Evolutionary conservation across 2,888 invertebrate species (phyloP), one percentile per base, ranked within the genome.

Genomic region (Drosophila mettleri): DNA sequence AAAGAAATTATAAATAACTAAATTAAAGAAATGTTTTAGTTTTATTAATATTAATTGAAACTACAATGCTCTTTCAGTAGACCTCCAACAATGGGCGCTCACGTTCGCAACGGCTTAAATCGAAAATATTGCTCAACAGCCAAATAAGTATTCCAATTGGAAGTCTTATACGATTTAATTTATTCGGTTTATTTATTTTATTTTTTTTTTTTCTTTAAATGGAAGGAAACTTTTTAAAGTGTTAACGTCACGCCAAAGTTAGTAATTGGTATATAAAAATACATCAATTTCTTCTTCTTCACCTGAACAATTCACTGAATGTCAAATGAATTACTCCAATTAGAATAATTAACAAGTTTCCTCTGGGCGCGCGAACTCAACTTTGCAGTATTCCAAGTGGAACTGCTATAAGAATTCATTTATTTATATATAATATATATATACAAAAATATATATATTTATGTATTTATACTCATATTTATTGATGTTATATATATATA

Each of bases 271-370:
- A 24, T 5, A 20, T 12, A 7, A 2, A 2, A 12, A 39, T 12
- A 20, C 18, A 39, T 39, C 12, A 20, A 18, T 20, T 38, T 5
- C 18, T 18, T 0, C 4, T 38, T 18, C 18, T 12, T 1, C 18
- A 41, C 41, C n/a, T n/a, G 24, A n/a, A 43, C 3, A 22, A 8
- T 22, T 10, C 2, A 5, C 10, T 24, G 43, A 43, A 43, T 43
- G 10, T 16, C 43, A 43, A 43, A 43, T 16, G 6, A 43, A 43
- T 27, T 27, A 43, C 8, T 16, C 5, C 24, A 43, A 43, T 41
- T 41, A 22, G 41, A 41, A n/a, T 22, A 41, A 41, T 43, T 27
- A 43, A 5, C 43, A 43, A 27, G 24, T 43, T 27, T 27, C 10
- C 10, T 1, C n/a, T 5, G 24, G 2, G 5, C 8, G n/a, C 22